Evolutionary conservation across 2,888 invertebrate genomes (phyloP).

Genomic region (Himalopsyche kuldschensis): DNA sequence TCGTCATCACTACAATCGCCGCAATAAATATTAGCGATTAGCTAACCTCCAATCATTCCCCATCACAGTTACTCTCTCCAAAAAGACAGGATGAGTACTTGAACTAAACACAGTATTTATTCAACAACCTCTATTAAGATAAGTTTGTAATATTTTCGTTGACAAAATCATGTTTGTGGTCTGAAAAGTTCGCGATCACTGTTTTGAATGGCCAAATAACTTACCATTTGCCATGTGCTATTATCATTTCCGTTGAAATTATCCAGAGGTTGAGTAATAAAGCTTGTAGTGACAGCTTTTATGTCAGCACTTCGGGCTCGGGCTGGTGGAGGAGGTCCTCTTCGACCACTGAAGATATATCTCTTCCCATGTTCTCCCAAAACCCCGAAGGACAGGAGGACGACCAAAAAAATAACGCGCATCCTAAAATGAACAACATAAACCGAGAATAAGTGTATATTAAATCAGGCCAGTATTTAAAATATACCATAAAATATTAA

Average conservation of each 20-base stretch:
- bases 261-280: constrained; percentile 54
- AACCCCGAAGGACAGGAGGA: not conserved
- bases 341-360: not conserved
- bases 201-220: too few species aligned
- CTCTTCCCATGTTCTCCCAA: not conserved
- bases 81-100: too few species aligned
- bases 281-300: constrained; percentile 43
- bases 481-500: too few species aligned
- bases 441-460: too few species aligned
- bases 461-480: too few species aligned
- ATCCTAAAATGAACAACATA: not conserved
- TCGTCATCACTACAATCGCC: too few species aligned
- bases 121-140: too few species aligned
- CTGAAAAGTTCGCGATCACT: not conserved
- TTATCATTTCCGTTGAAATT: constrained; percentile 59
- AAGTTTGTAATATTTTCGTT: too few species aligned
- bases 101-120: too few species aligned
- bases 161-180: not conserved
- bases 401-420: not conserved
- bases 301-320: constrained; percentile 40
- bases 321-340: constrained; percentile 42
- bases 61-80: too few species aligned
- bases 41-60: too few species aligned
- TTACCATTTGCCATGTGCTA: constrained; percentile 59
- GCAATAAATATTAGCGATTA: too few species aligned